A percentile compares a stretch with the other conserved stretches of the same genome.
These are phyloP conservation scores for Drosophila ananassae DNA, from an alignment of 1,140 invertebrate species.

Conservation along the genomic window DNA sequence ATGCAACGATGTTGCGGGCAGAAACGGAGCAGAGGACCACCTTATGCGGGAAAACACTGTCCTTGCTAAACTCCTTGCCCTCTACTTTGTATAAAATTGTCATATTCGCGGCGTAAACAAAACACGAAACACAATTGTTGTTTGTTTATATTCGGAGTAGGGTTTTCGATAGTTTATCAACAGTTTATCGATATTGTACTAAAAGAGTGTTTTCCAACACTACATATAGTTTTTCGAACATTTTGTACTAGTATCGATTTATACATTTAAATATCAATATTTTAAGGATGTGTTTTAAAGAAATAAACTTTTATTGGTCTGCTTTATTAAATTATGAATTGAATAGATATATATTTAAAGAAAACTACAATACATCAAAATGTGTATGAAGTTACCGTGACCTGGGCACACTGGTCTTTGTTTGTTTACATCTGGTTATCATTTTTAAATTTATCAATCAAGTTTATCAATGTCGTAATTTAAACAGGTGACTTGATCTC, in stretches of 20 bases:
- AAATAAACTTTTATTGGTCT: too few species aligned
- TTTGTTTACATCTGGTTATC: slow-evolving; percentile 30
- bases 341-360: too few species aligned
- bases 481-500: slow-evolving; percentile 15
- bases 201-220: too few species aligned
- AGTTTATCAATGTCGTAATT: background rate
- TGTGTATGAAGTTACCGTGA: too few species aligned
- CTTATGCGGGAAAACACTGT: slow-evolving; percentile 62
- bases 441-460: slow-evolving; percentile 4
- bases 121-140: background rate
- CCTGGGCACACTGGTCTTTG: background rate
- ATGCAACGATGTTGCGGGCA: slow-evolving; percentile 91
- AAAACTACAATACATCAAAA: too few species aligned
- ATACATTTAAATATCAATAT: too few species aligned
- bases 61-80: slow-evolving; percentile 62
- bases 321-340: too few species aligned
- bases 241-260: too few species aligned
- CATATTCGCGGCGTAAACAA: slow-evolving; percentile 60
- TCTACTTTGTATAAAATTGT: slow-evolving; percentile 80
- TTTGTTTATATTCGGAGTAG: background rate
- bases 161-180: too few species aligned
- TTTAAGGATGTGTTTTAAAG: too few species aligned
- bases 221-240: too few species aligned
- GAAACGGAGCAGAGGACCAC: slow-evolving; percentile 88
- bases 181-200: too few species aligned